Evolutionary conservation across 1,140 invertebrate species (phyloP), one percentile per base, ranked within the genome.

Genomic region (Drosophila nannoptera): DNA sequence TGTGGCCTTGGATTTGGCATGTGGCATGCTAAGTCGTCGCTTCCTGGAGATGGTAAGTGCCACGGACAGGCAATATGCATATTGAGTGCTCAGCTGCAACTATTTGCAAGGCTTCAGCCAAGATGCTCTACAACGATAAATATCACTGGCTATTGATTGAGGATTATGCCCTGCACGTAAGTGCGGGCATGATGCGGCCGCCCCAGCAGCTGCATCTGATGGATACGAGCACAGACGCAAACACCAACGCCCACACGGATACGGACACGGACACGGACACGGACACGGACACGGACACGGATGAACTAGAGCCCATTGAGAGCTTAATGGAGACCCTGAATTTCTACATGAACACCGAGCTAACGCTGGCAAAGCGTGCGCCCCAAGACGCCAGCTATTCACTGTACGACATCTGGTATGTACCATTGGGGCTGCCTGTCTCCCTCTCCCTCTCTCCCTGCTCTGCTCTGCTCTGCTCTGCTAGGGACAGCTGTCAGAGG

Each of bases 91-190:
- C 75, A 78, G 64, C 77, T 71, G 60, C 53, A 83, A 86, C 78
- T 76, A 73, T 83, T 84, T 73, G 61, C 70, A 83, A 78, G 87
- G 88, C 82, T 78, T 89, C 88, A 66, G 69, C 73, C 65, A 89
- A 88, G 83, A 80, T 80, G 73, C 69, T 89, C 63, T 89, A 87
- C 69, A 89, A 81, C 72, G 80, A 88, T 69, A 78, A 87, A 76
- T 88, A 87, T 88, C 88, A 89, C 74, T 89, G 88, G 88, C 73
- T 89, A 78, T 78, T 89, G 87, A 87, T 89, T 73, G 87, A 89
- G 86, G 88, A 89, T 82, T 88, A 87, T 72, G 67, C 67, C 52
- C 68, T 78, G 77, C 75, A 88, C 63, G 70, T 56, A 54, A 70
- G 56, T 36, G 61, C 49, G 38, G 75, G 64, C 38, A 22, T 64